Conservation (phyloP, 2,888 invertebrate species). For the Orthosia gothica region DNA sequence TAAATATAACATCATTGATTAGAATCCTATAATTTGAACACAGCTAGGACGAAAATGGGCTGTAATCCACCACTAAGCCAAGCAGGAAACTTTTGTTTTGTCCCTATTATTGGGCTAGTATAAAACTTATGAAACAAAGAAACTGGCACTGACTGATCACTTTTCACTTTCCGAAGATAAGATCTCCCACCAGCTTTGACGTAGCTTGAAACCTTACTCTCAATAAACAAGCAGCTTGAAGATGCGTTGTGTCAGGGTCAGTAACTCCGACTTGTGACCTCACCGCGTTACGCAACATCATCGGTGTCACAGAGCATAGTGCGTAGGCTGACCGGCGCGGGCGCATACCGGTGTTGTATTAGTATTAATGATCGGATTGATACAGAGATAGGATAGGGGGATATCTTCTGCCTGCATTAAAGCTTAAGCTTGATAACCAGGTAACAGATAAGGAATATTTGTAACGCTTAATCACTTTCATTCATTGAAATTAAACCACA, state of each 20-base stretch:
- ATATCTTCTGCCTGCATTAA: conserved; percentile 21
- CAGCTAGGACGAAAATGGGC: too few relatives aligned
- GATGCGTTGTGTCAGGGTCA: conserved; percentile 58
- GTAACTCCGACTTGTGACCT: conserved; percentile 57
- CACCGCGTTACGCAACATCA: conserved; percentile 54
- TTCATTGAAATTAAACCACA: too few relatives aligned
- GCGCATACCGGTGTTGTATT: conserved; percentile 43
- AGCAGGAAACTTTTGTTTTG: too few relatives aligned
- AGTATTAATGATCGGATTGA: conserved; percentile 32
- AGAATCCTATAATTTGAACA: too few relatives aligned
- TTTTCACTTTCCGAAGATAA: not conserved
- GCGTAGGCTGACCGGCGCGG: conserved; percentile 60
- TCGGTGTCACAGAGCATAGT: conserved; percentile 52
- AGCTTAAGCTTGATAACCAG: not conserved
- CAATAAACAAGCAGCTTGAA: conserved; percentile 36
- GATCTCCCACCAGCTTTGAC: not conserved
- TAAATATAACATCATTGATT: too few relatives aligned
- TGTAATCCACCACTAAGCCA: too few relatives aligned
- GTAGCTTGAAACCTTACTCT: not conserved
- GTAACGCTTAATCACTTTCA: too few relatives aligned
- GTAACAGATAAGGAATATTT: too few relatives aligned
- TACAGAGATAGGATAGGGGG: conserved; percentile 15
- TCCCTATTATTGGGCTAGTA: too few relatives aligned
- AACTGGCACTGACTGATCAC: too few relatives aligned
- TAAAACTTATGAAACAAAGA: too few relatives aligned